Base-by-base conservation (phyloP, 2,797 vertebrate genomes). In the Pristis pectinata region DNA sequence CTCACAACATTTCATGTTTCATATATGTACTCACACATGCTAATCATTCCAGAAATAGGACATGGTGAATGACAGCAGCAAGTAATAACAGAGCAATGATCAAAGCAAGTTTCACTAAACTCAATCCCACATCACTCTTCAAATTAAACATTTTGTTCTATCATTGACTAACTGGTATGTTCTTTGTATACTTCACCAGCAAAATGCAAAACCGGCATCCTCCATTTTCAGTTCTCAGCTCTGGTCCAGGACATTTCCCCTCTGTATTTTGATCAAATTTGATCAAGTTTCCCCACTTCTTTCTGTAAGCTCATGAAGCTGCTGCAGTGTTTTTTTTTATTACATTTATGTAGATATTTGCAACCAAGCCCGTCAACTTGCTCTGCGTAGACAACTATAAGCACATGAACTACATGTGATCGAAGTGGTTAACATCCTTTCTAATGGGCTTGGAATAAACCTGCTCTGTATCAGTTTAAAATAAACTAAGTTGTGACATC, bases 31-130 rank as follows among this genome's bases (percentile, higher is more conserved):
- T 13, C 37, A 22, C n/a, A 4, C 30, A 27, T 1, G 5, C 37
- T 87, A 59, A 87, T 80, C 79, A 44, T 59, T 87, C 27, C 83
- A 87, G 49, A 87, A 87, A 34, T 83, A 83, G 83, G 11, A 24
- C 44, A 27, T 56, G 53, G 11, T 87, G 83, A 87, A 13, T 53
- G 34, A 4, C 4, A 2, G 59, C 13, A 59, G 83, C 11, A 85
- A 49, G 24, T 83, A 83, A 85, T 24, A 9, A 53, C 6, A 87
- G 53, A 59, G 3, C 30, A 87, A 59, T 11, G 56, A 17, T 59
- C 10, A 7, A 56, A 56, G 80, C 30, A 83, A 83, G 37, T 44
- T 44, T 80, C 4, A 44, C 22, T 85, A 53, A 53, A 59, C 24
- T 56, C 53, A 59, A 59, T 17, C 4, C 70, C 70, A 72, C 70